A percentile compares a stretch with the other conserved stretches of the same genome.
Conservation (phyloP, 2,888 invertebrate genomes). For the Polydrusus cervinus region DNA sequence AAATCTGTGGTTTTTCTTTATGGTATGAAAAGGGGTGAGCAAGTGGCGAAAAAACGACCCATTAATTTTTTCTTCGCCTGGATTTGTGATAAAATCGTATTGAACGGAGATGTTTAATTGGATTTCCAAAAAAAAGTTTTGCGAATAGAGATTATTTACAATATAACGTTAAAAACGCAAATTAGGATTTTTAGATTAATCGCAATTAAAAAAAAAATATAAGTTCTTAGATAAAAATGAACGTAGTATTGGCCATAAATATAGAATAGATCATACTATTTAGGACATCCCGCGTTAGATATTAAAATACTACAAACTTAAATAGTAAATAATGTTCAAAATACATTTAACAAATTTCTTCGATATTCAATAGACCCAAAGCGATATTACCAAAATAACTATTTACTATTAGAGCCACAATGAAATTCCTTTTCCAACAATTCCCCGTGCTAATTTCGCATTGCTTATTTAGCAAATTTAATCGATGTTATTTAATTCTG, state of each 20-base stretch:
- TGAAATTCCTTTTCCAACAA: slow-evolving; percentile 1
- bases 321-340: background rate
- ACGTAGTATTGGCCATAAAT: no score
- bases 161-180: background rate
- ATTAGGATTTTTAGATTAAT: background rate
- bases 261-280: no score
- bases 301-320: no score
- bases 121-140: background rate
- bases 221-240: no score
- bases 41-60: slow-evolving; percentile 10
- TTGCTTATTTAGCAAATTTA: slow-evolving; percentile 13
- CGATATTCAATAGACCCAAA: background rate
- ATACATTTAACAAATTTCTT: background rate
- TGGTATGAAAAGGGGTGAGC: slow-evolving; percentile 1
- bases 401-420: background rate
- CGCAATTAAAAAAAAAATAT: background rate
- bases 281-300: no score
- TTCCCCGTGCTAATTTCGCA: background rate
- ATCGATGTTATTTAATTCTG: slow-evolving; percentile 4
- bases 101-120: background rate
- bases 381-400: background rate
- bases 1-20: slow-evolving; percentile 26
- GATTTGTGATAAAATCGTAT: background rate
- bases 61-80: slow-evolving; percentile 7
- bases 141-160: background rate